Conservation (phyloP, 2,888 invertebrate species). For the Drosophila borealis region DNA sequence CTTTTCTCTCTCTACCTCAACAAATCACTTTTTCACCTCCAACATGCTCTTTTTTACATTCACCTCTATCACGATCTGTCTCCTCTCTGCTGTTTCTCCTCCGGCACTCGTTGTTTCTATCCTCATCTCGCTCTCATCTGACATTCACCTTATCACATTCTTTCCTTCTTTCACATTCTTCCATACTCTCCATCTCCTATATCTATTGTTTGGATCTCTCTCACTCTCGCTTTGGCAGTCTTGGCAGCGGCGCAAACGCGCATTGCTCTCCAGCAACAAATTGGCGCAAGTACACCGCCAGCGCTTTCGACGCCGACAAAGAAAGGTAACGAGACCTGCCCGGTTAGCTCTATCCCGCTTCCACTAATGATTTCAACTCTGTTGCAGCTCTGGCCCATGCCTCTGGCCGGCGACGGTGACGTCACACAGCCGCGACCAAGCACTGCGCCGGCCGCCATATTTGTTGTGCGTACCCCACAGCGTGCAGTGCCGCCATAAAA, state of each 20-base stretch:
- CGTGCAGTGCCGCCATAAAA: not conserved
- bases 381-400: constrained; percentile 62
- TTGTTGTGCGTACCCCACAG: constrained; percentile 28
- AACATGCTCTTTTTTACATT: too few relatives aligned
- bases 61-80: not conserved
- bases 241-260: constrained; percentile 70
- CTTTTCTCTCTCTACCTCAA: not conserved
- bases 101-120: not conserved
- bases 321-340: constrained; percentile 47
- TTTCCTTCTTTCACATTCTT: not conserved
- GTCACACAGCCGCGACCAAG: constrained; percentile 54
- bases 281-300: constrained; percentile 62
- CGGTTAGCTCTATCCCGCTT: constrained; percentile 4
- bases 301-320: constrained; percentile 62
- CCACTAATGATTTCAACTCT: not conserved
- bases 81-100: not conserved
- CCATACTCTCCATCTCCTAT: not conserved
- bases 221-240: constrained; percentile 38
- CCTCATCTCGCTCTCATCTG: not conserved
- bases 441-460: constrained; percentile 72
- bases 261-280: constrained; percentile 61
- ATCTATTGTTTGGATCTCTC: not conserved
- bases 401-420: constrained; percentile 21
- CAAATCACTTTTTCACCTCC: too few relatives aligned
- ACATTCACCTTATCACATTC: not conserved